Evolutionary conservation across 2,888 invertebrate species (phyloP).

Genomic region (Agrotis clavis): DNA sequence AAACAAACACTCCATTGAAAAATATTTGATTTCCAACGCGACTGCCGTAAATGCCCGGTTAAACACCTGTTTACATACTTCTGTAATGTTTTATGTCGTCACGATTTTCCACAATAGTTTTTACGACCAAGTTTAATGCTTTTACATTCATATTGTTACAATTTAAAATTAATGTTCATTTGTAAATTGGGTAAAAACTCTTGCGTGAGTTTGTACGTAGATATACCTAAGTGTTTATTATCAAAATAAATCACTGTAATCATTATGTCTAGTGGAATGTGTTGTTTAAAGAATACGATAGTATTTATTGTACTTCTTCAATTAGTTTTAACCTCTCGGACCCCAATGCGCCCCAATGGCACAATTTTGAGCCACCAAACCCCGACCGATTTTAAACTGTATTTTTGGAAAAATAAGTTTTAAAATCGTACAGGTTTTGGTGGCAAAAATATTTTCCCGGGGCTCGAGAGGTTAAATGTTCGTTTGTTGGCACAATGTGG

Average conservation of each 20-base stretch:
- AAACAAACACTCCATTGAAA: slow-evolving; percentile 41
- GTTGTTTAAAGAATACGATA: slow-evolving; percentile 52
- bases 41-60: slow-evolving; percentile 34
- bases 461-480: too few relatives aligned
- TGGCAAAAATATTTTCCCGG: too few relatives aligned
- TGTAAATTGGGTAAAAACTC: slow-evolving; percentile 17
- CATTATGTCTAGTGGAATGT: slow-evolving; percentile 48
- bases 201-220: slow-evolving; percentile 9
- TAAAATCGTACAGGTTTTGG: too few relatives aligned
- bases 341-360: too few relatives aligned
- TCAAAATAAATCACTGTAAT: slow-evolving; percentile 18
- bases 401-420: too few relatives aligned
- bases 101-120: slow-evolving; percentile 73
- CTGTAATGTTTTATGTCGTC: slow-evolving; percentile 70
- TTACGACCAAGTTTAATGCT: slow-evolving; percentile 38
- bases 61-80: slow-evolving; percentile 70
- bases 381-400: too few relatives aligned
- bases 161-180: slow-evolving; percentile 25
- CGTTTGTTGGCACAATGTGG: slow-evolving; percentile 62
- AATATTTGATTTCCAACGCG: slow-evolving; percentile 43
- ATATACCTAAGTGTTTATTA: background rate
- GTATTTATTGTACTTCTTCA: slow-evolving; percentile 42
- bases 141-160: slow-evolving; percentile 23
- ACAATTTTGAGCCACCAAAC: too few relatives aligned
- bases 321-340: too few relatives aligned